Evolutionary conservation across 1,140 invertebrate species (phyloP), one percentile per base, ranked within the genome.

Genomic region (Rhopalosiphum maidis): DNA sequence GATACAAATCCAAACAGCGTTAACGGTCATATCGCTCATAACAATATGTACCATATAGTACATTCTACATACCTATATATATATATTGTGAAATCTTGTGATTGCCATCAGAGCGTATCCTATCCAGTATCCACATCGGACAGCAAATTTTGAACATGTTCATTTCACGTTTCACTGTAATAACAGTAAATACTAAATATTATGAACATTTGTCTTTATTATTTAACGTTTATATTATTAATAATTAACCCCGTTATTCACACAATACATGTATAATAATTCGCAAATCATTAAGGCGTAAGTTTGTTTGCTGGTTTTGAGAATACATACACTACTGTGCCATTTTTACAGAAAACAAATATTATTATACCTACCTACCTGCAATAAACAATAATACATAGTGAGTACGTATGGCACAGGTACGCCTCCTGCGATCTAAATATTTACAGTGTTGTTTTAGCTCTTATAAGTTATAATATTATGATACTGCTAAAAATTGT

Each of bases 401-500:
- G 37, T 46, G 46, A 15, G 25, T 46, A 46, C 1, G 3, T 48
- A 2, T 41, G 1, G 43, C 18, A 30, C 30, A 2, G 5, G 2
- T 46, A 21, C 85, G 25, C 25, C 25, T 86, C 25, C 25, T 46
- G 46, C 85, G 85, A 86, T 43, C 85, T 86, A 30, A 86, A 86
- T 86, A 86, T 46, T 46, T n/a, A 18, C 43, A 30, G 25, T 46
- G 15, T n/a, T 30, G 83, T 86, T 25, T 86, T 86, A 41, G 15
- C 41, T 43, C 83, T 25, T 43, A 77, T 4, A 77, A 68, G 60
- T n/a, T 68, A 68, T 7, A n/a, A 77, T 77, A 77, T 77, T 77
- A 77, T 77, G 60, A 77, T 77, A n/a, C n/a, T 77, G 60, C 60
- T 77, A 77, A 77, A 77, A 77, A 77, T 77, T 77, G 15, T n/a